Evolutionary conservation across 2,113 vertebrate species (phyloP).

Genomic region (Pomatostomus ruficeps): DNA sequence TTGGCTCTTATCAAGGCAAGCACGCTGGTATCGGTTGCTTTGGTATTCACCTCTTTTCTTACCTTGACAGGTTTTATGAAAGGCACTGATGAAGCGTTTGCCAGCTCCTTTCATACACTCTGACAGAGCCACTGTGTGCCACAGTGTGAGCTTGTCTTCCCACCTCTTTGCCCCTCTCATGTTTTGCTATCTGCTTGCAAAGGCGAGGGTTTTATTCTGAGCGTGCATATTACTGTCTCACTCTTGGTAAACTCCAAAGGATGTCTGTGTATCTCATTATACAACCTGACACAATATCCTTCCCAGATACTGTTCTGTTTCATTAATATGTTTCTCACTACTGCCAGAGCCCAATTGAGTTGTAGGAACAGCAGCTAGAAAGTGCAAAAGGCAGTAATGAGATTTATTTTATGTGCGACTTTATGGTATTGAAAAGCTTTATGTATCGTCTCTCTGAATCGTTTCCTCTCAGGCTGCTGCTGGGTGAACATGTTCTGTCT

Average conservation of each 20-base stretch:
- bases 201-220: not conserved
- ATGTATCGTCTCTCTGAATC: not conserved
- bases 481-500: not conserved
- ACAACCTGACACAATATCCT: not conserved
- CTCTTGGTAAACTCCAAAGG: not conserved
- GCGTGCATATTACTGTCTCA: not conserved
- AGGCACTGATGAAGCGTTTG: not conserved
- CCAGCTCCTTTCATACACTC: not conserved
- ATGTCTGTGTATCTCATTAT: conserved; percentile 17
- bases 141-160: not conserved
- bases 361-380: not conserved
- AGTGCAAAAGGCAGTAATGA: not conserved
- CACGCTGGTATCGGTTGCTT: rapidly evolving
- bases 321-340: conserved; percentile 20
- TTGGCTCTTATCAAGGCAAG: not conserved
- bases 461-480: not conserved
- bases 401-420: not conserved
- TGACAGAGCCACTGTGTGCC: not conserved
- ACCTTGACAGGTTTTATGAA: not conserved
- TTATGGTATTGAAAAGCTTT: not conserved
- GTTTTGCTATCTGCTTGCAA: not conserved
- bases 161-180: not conserved
- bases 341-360: not conserved
- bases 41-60: not conserved
- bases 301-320: not conserved